Evolutionary conservation across 2,888 invertebrate genomes (phyloP).

Genomic region (Apotomis betuletana): DNA sequence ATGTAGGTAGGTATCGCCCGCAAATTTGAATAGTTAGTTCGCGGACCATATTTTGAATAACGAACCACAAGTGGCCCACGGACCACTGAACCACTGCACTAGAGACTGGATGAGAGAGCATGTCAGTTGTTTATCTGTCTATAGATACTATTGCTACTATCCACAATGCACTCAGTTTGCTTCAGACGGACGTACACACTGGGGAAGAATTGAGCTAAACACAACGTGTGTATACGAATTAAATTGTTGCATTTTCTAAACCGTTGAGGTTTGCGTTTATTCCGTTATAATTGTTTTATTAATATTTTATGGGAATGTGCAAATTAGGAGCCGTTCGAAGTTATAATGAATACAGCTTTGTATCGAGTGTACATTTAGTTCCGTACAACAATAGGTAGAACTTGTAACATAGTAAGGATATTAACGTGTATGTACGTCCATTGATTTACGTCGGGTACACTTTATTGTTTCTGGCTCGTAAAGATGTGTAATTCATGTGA

Average conservation of each 20-base stretch:
- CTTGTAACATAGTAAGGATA: conserved; percentile 69
- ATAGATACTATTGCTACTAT: not conserved
- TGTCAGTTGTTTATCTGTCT: conserved; percentile 20
- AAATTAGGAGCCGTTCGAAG: conserved; percentile 56
- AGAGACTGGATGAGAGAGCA: not conserved
- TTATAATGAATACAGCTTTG: conserved; percentile 52
- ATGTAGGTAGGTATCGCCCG: too few species aligned
- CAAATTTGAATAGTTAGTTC: too few species aligned
- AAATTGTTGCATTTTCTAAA: conserved; percentile 67
- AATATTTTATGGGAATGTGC: conserved; percentile 66
- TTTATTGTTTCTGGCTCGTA: conserved; percentile 80
- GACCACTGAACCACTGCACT: too few species aligned
- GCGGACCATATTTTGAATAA: too few species aligned
- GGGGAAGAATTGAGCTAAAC: conserved; percentile 49
- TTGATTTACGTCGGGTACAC: conserved; percentile 76
- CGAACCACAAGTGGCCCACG: too few species aligned
- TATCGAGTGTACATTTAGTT: conserved; percentile 63
- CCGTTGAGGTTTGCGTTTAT: conserved; percentile 50
- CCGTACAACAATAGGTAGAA: conserved; percentile 67
- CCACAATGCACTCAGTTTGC: conserved; percentile 33
- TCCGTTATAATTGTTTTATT: conserved; percentile 61
- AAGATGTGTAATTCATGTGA: conserved; percentile 76
- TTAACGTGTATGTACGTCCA: conserved; percentile 69
- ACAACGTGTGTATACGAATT: conserved; percentile 75
- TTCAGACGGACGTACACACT: conserved; percentile 62